phyloP scores from a whole-genome alignment of 2,113 vertebrate genomes.

The human region GRCh38 chr17:721501-722000 shows the following conservation, averaged over 20 bases:
- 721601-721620: background rate
- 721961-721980: background rate
- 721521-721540: background rate
- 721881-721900: constrained; percentile 64
- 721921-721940: constrained; percentile 14
- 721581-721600: background rate
- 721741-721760: background rate
- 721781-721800: background rate
- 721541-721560: background rate
- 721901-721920: constrained; percentile 58
- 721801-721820: constrained; percentile 7
- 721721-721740: background rate
- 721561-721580: background rate
- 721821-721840: background rate
- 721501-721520: background rate
- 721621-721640: background rate
- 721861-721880: constrained; percentile 31
- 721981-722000: background rate
- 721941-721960: constrained; percentile 53
- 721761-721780: background rate
- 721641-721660: background rate
- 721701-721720: background rate
- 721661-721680: background rate
- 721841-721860: constrained; percentile 46
- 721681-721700: background rate